These are phyloP conservation scores for Lasaia peninsularis DNA, from an alignment of 1,140 invertebrate species.

Conservation along the genomic window DNA sequence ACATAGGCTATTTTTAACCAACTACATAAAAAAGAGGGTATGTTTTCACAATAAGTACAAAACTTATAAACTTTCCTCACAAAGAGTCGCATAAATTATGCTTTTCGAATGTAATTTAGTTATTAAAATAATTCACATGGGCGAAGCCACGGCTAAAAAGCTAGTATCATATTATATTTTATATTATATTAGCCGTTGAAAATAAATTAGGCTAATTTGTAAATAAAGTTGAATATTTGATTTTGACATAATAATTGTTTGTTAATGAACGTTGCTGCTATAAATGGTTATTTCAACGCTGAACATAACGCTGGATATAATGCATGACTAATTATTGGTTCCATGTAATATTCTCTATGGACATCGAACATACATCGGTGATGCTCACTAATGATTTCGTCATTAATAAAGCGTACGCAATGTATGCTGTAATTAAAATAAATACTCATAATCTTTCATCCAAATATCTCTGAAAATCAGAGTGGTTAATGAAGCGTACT, in stretches of 20 bases:
- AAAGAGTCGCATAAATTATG: too few relatives aligned
- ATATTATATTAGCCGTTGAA: background rate
- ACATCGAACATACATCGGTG: background rate
- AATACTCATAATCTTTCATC: background rate
- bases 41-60: too few relatives aligned
- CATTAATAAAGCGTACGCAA: background rate
- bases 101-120: too few relatives aligned
- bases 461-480: too few relatives aligned
- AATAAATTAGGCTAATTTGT: background rate
- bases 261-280: background rate
- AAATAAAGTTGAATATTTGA: constrained; percentile 2
- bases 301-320: background rate
- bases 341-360: constrained; percentile 11
- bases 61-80: too few relatives aligned
- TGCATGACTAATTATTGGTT: constrained; percentile 5
- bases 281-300: background rate
- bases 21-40: too few relatives aligned
- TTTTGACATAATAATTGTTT: background rate
- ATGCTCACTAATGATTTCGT: constrained; percentile 2
- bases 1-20: too few relatives aligned
- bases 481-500: too few relatives aligned
- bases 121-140: too few relatives aligned
- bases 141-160: too few relatives aligned
- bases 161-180: background rate
- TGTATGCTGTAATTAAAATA: background rate